Evolutionary conservation across 2,113 vertebrate genomes (phyloP).

Genomic region (Hystrix brachyura): DNA sequence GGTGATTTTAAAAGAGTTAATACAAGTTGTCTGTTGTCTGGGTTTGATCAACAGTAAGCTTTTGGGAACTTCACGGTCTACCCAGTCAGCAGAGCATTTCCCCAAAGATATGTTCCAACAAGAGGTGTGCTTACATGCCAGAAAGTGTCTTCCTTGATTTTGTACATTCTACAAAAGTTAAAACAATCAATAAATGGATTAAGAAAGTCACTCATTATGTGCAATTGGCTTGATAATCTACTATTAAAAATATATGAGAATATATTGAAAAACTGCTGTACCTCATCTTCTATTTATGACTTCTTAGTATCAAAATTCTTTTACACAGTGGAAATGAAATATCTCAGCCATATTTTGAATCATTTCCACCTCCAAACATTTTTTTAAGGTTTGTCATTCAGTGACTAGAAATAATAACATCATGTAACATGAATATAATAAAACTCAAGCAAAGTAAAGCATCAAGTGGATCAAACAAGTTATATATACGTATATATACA

Average conservation of each 20-base stretch:
- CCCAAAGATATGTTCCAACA: background rate
- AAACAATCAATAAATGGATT: background rate
- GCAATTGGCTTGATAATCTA: background rate
- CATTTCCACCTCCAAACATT: background rate
- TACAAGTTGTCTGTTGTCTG: background rate
- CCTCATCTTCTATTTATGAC: background rate
- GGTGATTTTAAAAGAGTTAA: background rate
- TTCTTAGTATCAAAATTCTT: background rate
- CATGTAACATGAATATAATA: background rate
- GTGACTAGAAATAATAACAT: background rate
- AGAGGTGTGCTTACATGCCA: background rate
- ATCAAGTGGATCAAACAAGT: background rate
- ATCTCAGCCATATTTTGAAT: background rate
- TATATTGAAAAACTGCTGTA: background rate
- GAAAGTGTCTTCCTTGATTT: background rate
- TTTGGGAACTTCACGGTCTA: background rate
- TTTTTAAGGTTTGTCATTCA: background rate
- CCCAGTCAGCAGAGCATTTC: fast-evolving
- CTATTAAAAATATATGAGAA: background rate
- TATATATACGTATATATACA: background rate
- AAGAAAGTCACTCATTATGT: background rate
- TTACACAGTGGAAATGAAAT: background rate
- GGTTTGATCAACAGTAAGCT: background rate
- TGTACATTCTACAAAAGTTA: background rate
- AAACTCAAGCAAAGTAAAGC: background rate